Base-by-base conservation (phyloP, 2,797 vertebrate genomes). In the Brachymystax lenok region DNA sequence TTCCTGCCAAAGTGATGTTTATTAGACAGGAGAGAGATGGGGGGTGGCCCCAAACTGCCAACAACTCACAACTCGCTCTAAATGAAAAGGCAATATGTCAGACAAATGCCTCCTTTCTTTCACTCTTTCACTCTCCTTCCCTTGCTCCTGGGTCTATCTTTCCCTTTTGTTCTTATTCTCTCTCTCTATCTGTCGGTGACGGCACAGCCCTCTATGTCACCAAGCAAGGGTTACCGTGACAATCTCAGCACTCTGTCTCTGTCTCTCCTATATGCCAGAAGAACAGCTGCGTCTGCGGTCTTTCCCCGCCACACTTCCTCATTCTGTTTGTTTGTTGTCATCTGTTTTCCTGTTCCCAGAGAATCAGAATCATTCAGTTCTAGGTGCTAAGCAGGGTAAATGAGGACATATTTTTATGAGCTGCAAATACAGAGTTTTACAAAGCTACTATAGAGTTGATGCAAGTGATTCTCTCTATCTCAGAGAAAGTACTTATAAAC, bases 1-100 rank as follows among this genome's bases (percentile, higher is more conserved):
- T 27, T 64, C 21, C 61, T 66, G 63, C 24, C 63, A 28, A 66
- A 3, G 28, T 6, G 28, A 17, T 24, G 51, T 17, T 2, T 2
- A 50, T 10, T 1, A n/a, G 50, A 21, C 14, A n/a, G 50, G 21
- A 6, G 16, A 52, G 46, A 17, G 46, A 28, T 19, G 28, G 12
- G 30, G 17, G 78, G 67, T 86, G 91, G 79, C 91, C 92, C 76
- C 89, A 92, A 92, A 92, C 89, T 92, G 91, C 91, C 92, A 93
- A 79, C 85, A 73, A 82, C 79, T 88, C 82, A 81, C 88, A 81
- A 85, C 89, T 89, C 8, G 21, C 76, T 79, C 40, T 13, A 74
- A 90, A 89, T 83, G 85, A 92, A 90, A 89, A 80, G 76, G 81
- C 86, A 79, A 69, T 84, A 82, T 87, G 91, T 90, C 88, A 86